Base-by-base conservation (phyloP, 1,140 invertebrate species). In the Lordiphosa collinella region DNA sequence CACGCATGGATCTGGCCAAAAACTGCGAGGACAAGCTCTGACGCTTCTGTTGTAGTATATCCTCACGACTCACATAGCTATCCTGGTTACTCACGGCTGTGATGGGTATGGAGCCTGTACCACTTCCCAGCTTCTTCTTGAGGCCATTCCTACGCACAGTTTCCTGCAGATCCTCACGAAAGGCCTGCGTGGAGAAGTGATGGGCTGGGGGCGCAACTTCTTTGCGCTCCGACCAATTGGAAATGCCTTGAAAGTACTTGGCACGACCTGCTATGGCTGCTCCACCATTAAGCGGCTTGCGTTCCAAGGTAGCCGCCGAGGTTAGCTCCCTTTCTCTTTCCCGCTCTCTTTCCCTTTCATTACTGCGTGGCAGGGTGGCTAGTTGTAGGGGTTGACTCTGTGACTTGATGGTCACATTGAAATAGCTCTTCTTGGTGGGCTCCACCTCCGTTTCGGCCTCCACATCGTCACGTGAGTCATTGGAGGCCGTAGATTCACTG, bases 331-430 rank as follows among this genome's bases (percentile, higher is more conserved):
- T 43, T 10, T 38, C 32, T 7, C 56, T 4, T 4, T 50, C 7
- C 3, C 58, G 52, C 1, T 67, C 64, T 0, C 58, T 29, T 16
- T 68, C 64, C 2, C 64, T 38, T 3, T 75, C 73, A 3, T 64
- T 64, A 8, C 65, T 75, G 32, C 75, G 54, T 3, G 75, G 75
- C 65, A 80, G 32, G n/a, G 75, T 80, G 4, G 59, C 52, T 36
- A 66, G 63, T n/a, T 66, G 63, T 12, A 85, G 87, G 88, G 59
- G 56, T 56, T 92, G 88, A 72, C 92, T 91, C 53, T 80, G 75
- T 37, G 93, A 95, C 86, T 94, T 95, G 90, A 94, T 94, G 0
- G 93, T 94, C 16, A 94, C 93, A 84, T 95, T 94, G 71, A 94
- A 95, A 79, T 93, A 95, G 58, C 91, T 93, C 11, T 92, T 92